Percentiles rank a stretch among this genome's conserved stretches.
These are phyloP conservation scores for Muntiacus reevesi DNA, from an alignment of 2,113 vertebrate genomes.

Conservation along the genomic window DNA sequence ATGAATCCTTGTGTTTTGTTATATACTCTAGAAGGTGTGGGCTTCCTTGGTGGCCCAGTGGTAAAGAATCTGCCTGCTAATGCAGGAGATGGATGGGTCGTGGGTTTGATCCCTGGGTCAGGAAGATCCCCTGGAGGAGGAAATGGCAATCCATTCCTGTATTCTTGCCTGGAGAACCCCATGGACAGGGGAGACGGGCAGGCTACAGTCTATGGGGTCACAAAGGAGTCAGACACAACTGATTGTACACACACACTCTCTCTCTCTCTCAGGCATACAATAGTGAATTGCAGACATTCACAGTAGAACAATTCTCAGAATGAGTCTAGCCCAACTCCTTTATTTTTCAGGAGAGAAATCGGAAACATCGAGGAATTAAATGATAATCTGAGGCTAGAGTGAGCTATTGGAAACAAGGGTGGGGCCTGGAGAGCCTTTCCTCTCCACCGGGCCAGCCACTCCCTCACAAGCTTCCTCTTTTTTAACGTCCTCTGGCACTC, in stretches of 20 bases:
- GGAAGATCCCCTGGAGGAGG: neutral
- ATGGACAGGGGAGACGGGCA: neutral
- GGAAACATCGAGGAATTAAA: neutral
- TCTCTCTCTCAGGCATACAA: neutral
- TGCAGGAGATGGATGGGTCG: neutral
- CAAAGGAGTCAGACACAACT: neutral
- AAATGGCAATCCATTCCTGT: neutral
- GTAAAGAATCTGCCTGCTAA: neutral
- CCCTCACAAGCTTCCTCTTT: slow-evolving; percentile 22
- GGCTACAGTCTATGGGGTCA: neutral
- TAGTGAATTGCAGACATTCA: neutral
- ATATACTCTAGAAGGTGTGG: neutral
- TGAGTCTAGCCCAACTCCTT: neutral
- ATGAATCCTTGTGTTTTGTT: neutral
- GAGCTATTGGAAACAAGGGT: slow-evolving; percentile 1
- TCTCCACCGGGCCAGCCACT: neutral
- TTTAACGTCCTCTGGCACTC: neutral
- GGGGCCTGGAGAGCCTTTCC: neutral
- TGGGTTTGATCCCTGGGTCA: neutral
- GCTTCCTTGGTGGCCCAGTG: neutral
- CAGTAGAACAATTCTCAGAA: neutral
- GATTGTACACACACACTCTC: neutral
- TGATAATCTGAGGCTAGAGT: neutral
- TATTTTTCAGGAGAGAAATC: slow-evolving; percentile 19
- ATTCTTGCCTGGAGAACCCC: neutral